These are phyloP conservation scores for Sternarchorhynchus goeldii DNA, from an alignment of 2,797 vertebrate species.

Conservation along the genomic window DNA sequence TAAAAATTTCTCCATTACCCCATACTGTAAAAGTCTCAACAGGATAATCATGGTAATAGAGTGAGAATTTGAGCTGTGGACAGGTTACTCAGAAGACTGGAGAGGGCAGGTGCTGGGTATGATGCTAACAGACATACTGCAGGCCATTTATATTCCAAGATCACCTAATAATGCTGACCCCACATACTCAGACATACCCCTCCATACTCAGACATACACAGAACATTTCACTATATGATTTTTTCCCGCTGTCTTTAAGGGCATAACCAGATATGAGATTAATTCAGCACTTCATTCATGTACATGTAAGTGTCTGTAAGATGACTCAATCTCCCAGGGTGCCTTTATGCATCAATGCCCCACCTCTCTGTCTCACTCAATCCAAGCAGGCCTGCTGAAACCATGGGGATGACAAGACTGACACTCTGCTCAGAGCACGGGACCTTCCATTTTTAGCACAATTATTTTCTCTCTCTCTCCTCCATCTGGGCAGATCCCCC, in stretches of 20 bases:
- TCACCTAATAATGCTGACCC: not conserved
- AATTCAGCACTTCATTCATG: not conserved
- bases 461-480: conserved; percentile 60
- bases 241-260: not conserved
- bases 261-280: not conserved
- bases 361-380: conserved; percentile 14
- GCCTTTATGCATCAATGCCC: conserved; percentile 5
- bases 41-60: no score
- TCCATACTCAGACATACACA: not conserved
- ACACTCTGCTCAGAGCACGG: conserved; percentile 58
- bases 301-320: not conserved
- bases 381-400: conserved; percentile 30
- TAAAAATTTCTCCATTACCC: no score
- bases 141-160: not conserved
- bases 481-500: conserved; percentile 47
- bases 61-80: no score
- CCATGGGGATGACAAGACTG: conserved; percentile 50
- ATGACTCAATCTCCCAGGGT: not conserved
- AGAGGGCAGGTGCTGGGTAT: not conserved
- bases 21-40: no score
- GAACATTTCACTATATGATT: not conserved
- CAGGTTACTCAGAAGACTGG: not conserved
- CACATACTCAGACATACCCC: no score
- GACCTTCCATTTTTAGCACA: conserved; percentile 65
- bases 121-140: no score